Evolutionary conservation across 2,888 invertebrate species (phyloP).

Genomic region (Calameuta filiformis): DNA sequence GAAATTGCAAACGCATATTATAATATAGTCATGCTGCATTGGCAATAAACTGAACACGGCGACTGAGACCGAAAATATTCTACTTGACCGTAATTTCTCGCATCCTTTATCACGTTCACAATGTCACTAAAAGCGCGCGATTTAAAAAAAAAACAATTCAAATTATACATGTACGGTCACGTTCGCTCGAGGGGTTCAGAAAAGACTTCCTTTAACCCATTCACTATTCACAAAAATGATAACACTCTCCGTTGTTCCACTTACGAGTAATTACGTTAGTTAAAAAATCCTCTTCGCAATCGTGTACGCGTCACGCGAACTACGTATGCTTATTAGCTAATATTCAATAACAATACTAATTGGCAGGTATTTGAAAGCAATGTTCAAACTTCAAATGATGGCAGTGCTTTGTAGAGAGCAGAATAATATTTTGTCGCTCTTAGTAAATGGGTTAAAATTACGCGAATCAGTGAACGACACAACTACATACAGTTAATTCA

Average conservation of each 20-base stretch:
- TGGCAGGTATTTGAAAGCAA: conserved; percentile 48
- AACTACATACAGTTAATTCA: neutral
- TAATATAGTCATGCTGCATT: neutral
- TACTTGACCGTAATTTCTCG: neutral
- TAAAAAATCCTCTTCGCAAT: conserved; percentile 4
- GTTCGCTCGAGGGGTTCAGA: neutral
- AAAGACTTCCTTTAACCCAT: neutral
- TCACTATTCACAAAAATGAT: neutral
- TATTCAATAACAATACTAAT: conserved; percentile 23
- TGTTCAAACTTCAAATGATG: conserved; percentile 51
- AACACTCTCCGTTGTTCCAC: neutral
- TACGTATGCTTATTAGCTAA: neutral
- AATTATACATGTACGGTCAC: neutral
- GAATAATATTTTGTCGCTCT: conserved; percentile 53
- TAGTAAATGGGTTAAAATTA: conserved; percentile 23
- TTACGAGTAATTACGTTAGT: conserved; percentile 10
- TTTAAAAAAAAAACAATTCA: neutral
- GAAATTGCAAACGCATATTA: neutral
- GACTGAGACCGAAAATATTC: neutral
- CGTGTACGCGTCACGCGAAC: neutral
- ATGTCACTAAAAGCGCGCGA: neutral
- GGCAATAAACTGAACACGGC: neutral
- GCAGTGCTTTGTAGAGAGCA: conserved; percentile 60
- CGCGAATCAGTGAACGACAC: neutral
- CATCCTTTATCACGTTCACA: neutral